Percentiles rank a stretch among this genome's conserved stretches.
Conservation (phyloP, 2,888 invertebrate genomes). For the Pristionchus maxplancki region DNA sequence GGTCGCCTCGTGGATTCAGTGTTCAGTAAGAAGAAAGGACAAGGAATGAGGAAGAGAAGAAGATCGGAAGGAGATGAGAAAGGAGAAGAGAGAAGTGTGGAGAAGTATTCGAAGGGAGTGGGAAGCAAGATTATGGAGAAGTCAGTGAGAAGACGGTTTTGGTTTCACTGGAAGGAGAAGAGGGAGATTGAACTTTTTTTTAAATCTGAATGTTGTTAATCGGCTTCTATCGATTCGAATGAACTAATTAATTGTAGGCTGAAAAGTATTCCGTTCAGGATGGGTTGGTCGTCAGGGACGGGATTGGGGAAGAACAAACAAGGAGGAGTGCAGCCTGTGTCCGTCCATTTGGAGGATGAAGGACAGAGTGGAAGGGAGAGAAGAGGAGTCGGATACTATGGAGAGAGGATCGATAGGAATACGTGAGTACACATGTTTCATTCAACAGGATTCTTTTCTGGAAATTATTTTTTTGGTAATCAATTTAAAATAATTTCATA, state of each 20-base stretch:
- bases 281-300: slow-evolving; percentile 81
- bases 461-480: background rate
- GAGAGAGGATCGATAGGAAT: slow-evolving; percentile 61
- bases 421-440: slow-evolving; percentile 26
- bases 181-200: too few relatives aligned
- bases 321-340: slow-evolving; percentile 76
- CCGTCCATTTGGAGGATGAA: slow-evolving; percentile 63
- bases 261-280: slow-evolving; percentile 74
- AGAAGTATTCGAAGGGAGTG: slow-evolving; percentile 77
- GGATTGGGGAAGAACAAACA: slow-evolving; percentile 79
- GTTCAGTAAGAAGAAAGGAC: slow-evolving; percentile 41
- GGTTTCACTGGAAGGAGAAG: too few relatives aligned
- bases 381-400: slow-evolving; percentile 67
- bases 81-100: slow-evolving; percentile 55
- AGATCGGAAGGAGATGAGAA: slow-evolving; percentile 13
- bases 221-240: too few relatives aligned
- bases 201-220: too few relatives aligned
- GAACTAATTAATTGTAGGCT: too few relatives aligned
- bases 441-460: too few relatives aligned
- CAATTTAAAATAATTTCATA: too few relatives aligned
- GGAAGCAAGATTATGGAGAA: slow-evolving; percentile 57
- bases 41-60: slow-evolving; percentile 25
- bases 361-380: slow-evolving; percentile 60
- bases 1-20: slow-evolving; percentile 44
- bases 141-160: too few relatives aligned